phyloP scores from a whole-genome alignment of 2,797 vertebrate species.

The Rhyacichthys aspro region DNA sequence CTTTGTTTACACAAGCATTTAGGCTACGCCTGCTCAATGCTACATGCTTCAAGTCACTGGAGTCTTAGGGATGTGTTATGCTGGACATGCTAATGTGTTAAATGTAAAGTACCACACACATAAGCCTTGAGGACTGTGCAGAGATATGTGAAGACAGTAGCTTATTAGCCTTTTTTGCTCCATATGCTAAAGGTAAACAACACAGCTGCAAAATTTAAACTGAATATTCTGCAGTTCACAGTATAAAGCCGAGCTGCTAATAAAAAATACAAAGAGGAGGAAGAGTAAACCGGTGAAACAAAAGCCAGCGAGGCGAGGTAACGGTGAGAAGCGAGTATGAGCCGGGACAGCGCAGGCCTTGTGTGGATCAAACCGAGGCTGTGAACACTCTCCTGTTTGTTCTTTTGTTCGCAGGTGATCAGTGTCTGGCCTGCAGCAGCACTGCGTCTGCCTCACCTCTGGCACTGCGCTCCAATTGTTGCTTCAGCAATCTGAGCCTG shows the following conservation, averaged over 20 bases:
- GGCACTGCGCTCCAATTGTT: constrained; percentile 46
- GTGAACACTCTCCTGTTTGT: constrained; percentile 52
- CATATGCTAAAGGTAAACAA: too few relatives aligned
- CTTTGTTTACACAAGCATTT: too few relatives aligned
- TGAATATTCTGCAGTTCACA: not conserved
- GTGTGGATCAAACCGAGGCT: constrained; percentile 45
- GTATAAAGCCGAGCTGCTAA: constrained; percentile 18
- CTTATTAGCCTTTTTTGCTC: too few relatives aligned
- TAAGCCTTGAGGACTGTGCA: too few relatives aligned
- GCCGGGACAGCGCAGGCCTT: constrained; percentile 12
- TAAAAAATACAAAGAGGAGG: constrained; percentile 44
- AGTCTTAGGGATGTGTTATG: too few relatives aligned
- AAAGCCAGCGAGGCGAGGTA: constrained; percentile 39
- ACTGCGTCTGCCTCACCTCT: constrained; percentile 35
- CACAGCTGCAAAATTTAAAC: not conserved
- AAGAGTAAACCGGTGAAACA: constrained; percentile 51
- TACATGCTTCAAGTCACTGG: too few relatives aligned
- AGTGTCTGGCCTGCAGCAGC: constrained; percentile 59
- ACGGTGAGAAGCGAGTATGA: constrained; percentile 10
- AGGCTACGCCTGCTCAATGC: too few relatives aligned
- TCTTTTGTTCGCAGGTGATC: constrained; percentile 67
- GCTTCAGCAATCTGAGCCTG: constrained; percentile 58
- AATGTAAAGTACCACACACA: too few relatives aligned
- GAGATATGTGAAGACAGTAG: too few relatives aligned
- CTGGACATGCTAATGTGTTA: too few relatives aligned